Evolutionary conservation across 2,888 invertebrate genomes (phyloP), one percentile per base, ranked within the genome.

Genomic region (Eustalomyia histrio): DNA sequence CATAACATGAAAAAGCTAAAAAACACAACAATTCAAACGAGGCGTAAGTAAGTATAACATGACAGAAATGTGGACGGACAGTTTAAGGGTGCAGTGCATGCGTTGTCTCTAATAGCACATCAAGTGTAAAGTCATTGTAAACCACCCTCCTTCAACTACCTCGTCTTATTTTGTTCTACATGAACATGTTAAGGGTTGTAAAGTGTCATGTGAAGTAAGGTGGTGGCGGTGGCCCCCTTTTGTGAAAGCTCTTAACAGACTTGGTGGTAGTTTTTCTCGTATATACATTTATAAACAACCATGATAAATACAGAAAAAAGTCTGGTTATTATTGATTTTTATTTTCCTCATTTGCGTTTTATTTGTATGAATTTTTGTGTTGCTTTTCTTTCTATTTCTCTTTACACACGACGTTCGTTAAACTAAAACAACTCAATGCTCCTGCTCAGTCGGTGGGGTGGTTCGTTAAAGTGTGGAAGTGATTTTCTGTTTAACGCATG

Each of bases 241-340:
- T 47, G 4, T 14, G 2, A 47, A 47, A 47, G 43, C 43, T 47
- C 14, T n/a, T n/a, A 6, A 14, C 43, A 47, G 43, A 5, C 76
- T 83, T 71, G 65, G 79, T 83, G 83, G 78, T 74, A 63, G 76
- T 74, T 64, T 50, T 57, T 47, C 29, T 29, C 29, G 29, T 29
- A 29, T 29, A 29, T 29, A 39, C 39, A 10, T 14, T 39, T 12
- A 39, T 39, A 12, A 39, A 61, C 55, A 67, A 12, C 21, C n/a
- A n/a, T n/a, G n/a, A n/a, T n/a, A 57, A 76, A 74, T 75, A 83
- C 83, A 71, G 83, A 68, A 75, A 55, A 86, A 87, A 86, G 87
- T 87, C 87, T 88, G 86, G 85, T 86, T 85, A 69, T 86, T 88
- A 88, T 88, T 87, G 87, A 87, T 88, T 88, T 88, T 87, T 86